A percentile compares a stretch with the other conserved stretches of the same genome.
Evolutionary conservation across 2,888 invertebrate genomes (phyloP).

Genomic region (Geophilus truncorum): DNA sequence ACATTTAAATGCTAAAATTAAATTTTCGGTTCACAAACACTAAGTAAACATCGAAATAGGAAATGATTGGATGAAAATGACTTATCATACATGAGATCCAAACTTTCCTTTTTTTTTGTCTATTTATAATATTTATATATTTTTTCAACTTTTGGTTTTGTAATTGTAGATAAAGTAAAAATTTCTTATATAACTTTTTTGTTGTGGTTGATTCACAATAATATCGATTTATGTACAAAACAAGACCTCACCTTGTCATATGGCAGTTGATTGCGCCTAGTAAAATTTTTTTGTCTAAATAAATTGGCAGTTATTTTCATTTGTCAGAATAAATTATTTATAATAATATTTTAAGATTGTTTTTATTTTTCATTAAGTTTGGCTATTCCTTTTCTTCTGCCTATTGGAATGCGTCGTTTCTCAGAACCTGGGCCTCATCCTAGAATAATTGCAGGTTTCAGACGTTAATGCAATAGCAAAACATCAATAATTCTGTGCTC

Average conservation of each 20-base stretch:
- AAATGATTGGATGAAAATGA: conserved; percentile 25
- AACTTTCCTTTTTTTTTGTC: not conserved
- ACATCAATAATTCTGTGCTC: not conserved
- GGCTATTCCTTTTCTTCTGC: not conserved
- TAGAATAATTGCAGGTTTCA: not conserved
- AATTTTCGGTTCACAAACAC: not conserved
- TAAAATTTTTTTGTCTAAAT: not conserved
- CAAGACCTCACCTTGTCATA: not conserved
- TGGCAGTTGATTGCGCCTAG: not conserved
- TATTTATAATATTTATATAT: conserved; percentile 7
- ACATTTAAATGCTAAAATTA: not conserved
- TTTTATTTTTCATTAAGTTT: not conserved
- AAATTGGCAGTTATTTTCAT: not conserved
- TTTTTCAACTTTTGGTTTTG: not conserved
- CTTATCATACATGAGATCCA: conserved; percentile 27
- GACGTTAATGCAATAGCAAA: not conserved
- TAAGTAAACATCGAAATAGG: not conserved
- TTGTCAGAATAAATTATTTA: not conserved
- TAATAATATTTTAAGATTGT: not conserved
- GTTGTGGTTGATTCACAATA: not conserved
- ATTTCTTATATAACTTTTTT: not conserved
- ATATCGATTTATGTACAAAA: conserved; percentile 18
- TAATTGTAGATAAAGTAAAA: conserved; percentile 17
- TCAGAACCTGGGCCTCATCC: conserved; percentile 20
- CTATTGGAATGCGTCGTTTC: not conserved